Conservation (phyloP, 2,888 invertebrate species). For the Leucophora obtusa region DNA sequence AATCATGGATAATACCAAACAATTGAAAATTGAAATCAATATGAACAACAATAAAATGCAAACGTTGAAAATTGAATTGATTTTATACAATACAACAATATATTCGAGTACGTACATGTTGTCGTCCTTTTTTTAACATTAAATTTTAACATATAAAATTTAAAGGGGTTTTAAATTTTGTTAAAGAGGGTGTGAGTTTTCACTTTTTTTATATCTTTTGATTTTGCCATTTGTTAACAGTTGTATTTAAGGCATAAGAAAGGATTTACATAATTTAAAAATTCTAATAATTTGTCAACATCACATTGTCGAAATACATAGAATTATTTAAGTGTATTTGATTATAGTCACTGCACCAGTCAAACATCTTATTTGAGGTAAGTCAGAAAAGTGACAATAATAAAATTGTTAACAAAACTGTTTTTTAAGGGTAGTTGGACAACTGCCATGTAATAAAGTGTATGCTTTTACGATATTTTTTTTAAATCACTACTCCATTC, state of each 20-base stretch:
- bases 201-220: conserved; percentile 4
- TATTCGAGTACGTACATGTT: background rate
- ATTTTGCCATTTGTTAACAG: conserved; percentile 53
- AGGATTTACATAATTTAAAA: conserved; percentile 62
- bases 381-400: background rate
- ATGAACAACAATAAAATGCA: conserved; percentile 60
- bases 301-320: conserved; percentile 18
- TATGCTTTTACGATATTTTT: background rate
- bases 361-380: background rate
- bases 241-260: conserved; percentile 51
- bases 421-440: conserved; percentile 14
- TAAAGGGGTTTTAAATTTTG: conserved; percentile 36
- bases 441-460: background rate
- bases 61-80: conserved; percentile 59
- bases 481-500: conserved; percentile 8
- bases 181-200: conserved; percentile 44
- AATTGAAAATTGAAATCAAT: conserved; percentile 63
- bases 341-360: background rate
- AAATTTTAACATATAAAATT: conserved; percentile 42
- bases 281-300: conserved; percentile 58
- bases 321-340: conserved; percentile 17
- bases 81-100: conserved; percentile 34
- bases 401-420: background rate
- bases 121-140: conserved; percentile 17
- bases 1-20: conserved; percentile 58